Base-by-base conservation (phyloP, 2,113 vertebrate genomes). In the Aegithalos caudatus region DNA sequence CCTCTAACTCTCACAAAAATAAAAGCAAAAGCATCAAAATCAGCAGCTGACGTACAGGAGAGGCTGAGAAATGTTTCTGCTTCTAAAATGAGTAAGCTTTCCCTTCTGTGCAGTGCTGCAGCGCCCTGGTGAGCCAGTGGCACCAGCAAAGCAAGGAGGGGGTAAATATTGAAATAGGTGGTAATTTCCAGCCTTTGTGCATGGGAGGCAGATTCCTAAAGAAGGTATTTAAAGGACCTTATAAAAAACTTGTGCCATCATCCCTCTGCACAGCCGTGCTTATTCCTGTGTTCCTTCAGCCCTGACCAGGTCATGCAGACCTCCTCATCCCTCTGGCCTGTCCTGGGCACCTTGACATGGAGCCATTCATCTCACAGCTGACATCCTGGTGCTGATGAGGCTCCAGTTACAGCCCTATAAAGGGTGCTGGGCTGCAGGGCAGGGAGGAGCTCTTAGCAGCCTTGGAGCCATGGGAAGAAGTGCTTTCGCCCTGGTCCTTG, bases 61-160 rank as follows among this genome's bases (percentile, higher is more conserved):
- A 29, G 11, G 25, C 44, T 62, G 6, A 56, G 17, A 71, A 81
- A 67, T 3, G 7, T 5, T 38, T 12, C 3, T 40, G 9, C 18
- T 79, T 53, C 20, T 51, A 10, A 79, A 76, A 19, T 22, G 23
- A 29, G 18, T 0, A 2, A 85, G 11, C 29, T 22, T 54, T 58
- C 22, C 28, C 6, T 31, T 10, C 42, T 0, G 0, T 2, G 31
- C 50, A 61, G 50, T 0, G 0, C 50, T 40, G 33, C 33, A 54
- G 14, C 12, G 48, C 3, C 2, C 15, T 48, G 7, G 3, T 16
- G 27, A 31, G 29, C 17, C 35, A 71, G 51, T 2, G 6, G 56
- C 35, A 54, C 4, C 51, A 58, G 61, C 12, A 37, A 53, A 50
- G 20, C 35, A 47, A 21, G 29, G 13, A 54, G 31, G 0, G 0